Evolutionary conservation across 2,113 vertebrate genomes (phyloP).

Genomic region (Pterophyllum scalare): DNA sequence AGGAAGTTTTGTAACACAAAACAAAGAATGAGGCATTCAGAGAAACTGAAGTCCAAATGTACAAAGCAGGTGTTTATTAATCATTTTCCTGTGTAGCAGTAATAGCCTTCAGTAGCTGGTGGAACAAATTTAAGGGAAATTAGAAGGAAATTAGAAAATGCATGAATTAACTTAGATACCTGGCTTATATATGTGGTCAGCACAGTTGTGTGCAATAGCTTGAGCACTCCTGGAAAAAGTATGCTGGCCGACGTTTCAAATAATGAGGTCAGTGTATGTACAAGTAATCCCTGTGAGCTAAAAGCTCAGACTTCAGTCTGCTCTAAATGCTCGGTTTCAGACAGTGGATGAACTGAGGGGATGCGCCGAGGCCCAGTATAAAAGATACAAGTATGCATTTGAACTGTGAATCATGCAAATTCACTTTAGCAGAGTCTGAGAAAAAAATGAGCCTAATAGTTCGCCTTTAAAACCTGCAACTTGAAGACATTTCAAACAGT

Average conservation of each 20-base stretch:
- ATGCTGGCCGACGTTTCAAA: not conserved
- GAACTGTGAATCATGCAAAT: not conserved
- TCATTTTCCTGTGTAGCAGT: not conserved
- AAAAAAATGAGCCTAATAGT: not conserved
- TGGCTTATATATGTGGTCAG: not conserved
- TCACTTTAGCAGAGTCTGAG: not conserved
- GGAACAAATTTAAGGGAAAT: not conserved
- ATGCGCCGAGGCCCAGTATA: not conserved
- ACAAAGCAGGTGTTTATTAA: not conserved
- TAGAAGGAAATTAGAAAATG: conserved; percentile 1
- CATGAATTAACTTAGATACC: not conserved
- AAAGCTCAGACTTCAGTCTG: conserved; percentile 8
- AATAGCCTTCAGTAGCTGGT: not conserved
- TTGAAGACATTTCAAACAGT: not conserved
- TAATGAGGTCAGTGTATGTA: conserved; percentile 10
- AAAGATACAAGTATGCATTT: not conserved
- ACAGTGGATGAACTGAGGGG: not conserved
- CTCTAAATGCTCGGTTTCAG: conserved; percentile 10
- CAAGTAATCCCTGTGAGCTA: not conserved
- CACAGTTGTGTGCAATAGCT: not conserved
- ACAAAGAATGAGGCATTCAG: not conserved
- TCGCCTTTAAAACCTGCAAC: not conserved
- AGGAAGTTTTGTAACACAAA: not conserved
- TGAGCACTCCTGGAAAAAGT: not conserved
- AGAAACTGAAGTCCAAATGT: not conserved